Conservation (phyloP, 1,140 invertebrate genomes). For the Parapsyche elsis region DNA sequence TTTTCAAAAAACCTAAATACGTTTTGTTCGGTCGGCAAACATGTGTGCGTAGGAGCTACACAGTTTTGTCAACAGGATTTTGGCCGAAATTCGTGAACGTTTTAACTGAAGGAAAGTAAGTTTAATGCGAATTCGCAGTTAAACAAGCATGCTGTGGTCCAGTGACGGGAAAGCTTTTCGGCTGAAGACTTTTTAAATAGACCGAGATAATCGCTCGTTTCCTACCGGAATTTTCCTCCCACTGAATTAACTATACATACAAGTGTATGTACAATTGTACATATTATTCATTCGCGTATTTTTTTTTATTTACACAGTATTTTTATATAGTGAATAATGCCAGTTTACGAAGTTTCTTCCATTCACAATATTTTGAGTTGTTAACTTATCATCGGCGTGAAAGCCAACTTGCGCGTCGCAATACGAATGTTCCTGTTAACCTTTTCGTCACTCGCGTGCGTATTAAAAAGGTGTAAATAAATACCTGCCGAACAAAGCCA, state of each 20-base stretch:
- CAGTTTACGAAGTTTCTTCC: too few species aligned
- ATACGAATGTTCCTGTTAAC: neutral
- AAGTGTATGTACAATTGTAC: too few species aligned
- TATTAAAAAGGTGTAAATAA: conserved; percentile 24
- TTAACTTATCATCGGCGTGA: too few species aligned
- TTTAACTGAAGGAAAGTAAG: neutral
- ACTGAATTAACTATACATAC: too few species aligned
- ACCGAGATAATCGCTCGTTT: neutral
- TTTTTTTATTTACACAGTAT: too few species aligned
- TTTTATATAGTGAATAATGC: too few species aligned
- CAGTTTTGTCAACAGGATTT: conserved; percentile 12
- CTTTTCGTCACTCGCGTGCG: conserved; percentile 1
- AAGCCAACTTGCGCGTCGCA: too few species aligned
- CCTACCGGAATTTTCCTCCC: too few species aligned
- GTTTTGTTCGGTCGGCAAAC: neutral
- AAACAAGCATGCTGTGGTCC: neutral
- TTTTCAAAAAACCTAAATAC: neutral
- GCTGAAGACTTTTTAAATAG: conserved; percentile 17
- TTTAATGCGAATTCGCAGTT: conserved; percentile 12
- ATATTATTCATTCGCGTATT: too few species aligned
- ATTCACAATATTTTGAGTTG: too few species aligned
- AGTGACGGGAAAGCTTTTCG: neutral
- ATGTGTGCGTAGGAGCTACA: neutral
- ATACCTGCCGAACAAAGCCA: neutral
- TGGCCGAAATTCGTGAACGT: neutral